phyloP scores from a whole-genome alignment of 2,797 vertebrate species.

The Lepidocolaptes lacrymiger region DNA sequence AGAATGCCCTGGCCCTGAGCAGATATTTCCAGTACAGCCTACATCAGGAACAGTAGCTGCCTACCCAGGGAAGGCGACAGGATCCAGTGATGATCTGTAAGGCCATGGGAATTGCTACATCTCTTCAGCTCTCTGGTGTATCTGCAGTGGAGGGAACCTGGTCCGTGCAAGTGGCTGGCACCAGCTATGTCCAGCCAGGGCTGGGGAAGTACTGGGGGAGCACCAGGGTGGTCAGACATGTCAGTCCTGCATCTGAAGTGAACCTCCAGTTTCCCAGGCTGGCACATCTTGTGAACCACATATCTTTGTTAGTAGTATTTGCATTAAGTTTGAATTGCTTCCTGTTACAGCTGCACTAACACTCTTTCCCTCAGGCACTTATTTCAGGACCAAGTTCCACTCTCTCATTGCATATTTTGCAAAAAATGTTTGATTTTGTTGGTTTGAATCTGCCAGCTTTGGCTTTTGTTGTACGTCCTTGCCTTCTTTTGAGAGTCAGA shows the following conservation, averaged over 20 bases:
- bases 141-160: not conserved
- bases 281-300: accelerated
- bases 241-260: not conserved
- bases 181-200: not conserved
- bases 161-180: not conserved
- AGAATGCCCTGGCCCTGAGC: not conserved
- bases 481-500: not conserved
- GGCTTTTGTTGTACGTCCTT: not conserved
- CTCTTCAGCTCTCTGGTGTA: not conserved
- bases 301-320: not conserved
- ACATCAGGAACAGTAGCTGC: not conserved
- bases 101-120: not conserved
- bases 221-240: accelerated
- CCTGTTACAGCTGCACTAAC: not conserved
- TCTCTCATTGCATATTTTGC: not conserved
- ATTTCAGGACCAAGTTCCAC: not conserved
- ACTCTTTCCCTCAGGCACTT: not conserved
- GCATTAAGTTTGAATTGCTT: not conserved
- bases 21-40: not conserved
- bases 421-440: not conserved
- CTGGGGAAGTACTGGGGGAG: not conserved
- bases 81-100: not conserved
- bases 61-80: not conserved
- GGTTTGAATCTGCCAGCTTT: not conserved
- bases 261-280: not conserved